Base-by-base conservation (phyloP, 2,888 invertebrate species). In the Folsomia manolachei region DNA sequence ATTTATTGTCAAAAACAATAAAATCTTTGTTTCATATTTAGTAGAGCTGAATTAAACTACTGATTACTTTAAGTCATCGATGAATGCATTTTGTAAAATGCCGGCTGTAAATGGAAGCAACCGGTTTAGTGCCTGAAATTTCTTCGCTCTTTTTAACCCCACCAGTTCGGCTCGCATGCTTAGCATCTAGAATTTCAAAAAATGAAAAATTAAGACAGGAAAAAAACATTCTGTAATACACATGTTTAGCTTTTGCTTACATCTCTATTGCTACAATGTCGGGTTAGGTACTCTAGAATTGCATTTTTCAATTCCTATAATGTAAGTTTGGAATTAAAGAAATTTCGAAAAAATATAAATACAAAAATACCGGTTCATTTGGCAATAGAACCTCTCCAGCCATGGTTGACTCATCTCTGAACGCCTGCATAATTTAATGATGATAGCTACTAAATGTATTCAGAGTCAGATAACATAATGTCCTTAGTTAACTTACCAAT, bases 261-360 rank as follows among this genome's bases (percentile, higher is more conserved):
- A 52, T 66, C 65, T 66, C 65, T n/a, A 25, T 66, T 66, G 65
- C 65, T 66, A 18, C 21, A 52, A 52, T 66, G 65, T 4, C 23
- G 21, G 4, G 27, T 21, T 7, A 66, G n/a, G 25, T 66, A 66
- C 1, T 21, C 1, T 7, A 66, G 18, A 23, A 66, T 52, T 2
- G n/a, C 25, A 2, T 39, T n/a, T 66, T 66, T 66, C 14, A 66
- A 21, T n/a, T n/a, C n/a, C n/a, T n/a, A n/a, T n/a, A n/a, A n/a
- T n/a, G n/a, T n/a, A n/a, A n/a, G n/a, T n/a, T n/a, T n/a, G n/a
- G n/a, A n/a, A n/a, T n/a, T n/a, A n/a, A n/a, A n/a, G n/a, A n/a
- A n/a, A n/a, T n/a, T n/a, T n/a, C n/a, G n/a, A n/a, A n/a, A n/a
- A n/a, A n/a, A n/a, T n/a, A n/a, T n/a, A n/a, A n/a, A n/a, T n/a